phyloP scores from a whole-genome alignment of 2,113 vertebrate species.

The Athene cunicularia region DNA sequence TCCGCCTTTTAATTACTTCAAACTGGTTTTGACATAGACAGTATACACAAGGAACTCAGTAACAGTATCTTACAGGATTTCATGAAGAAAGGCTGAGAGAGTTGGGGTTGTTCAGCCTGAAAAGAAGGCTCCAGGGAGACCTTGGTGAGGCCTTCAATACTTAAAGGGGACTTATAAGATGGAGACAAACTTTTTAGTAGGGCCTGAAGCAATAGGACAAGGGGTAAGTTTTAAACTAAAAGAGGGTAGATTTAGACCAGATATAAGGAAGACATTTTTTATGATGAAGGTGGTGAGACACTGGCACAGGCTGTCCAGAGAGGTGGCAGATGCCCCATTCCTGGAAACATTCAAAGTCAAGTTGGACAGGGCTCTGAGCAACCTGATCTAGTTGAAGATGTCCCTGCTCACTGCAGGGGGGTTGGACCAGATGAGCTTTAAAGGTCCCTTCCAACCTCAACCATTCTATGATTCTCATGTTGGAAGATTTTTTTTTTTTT shows the following conservation, averaged over 20 bases:
- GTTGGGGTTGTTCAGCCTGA: neutral
- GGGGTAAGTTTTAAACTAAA: neutral
- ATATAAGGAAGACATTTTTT: neutral
- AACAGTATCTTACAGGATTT: neutral
- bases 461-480: neutral
- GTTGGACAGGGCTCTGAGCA: neutral
- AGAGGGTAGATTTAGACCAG: neutral
- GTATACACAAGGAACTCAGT: neutral
- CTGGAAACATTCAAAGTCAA: neutral
- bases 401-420: neutral
- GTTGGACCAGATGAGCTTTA: neutral
- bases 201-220: neutral
- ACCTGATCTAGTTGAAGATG: neutral
- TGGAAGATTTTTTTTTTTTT: neutral
- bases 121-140: neutral
- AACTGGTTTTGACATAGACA: neutral
- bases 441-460: neutral
- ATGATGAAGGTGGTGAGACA: neutral
- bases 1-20: neutral
- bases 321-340: neutral
- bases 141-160: neutral
- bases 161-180: neutral
- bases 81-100: neutral
- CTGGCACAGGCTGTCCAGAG: neutral
- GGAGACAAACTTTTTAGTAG: neutral